These are phyloP conservation scores for Sporophila hypoxantha DNA, from an alignment of 2,113 vertebrate species.

Conservation along the genomic window DNA sequence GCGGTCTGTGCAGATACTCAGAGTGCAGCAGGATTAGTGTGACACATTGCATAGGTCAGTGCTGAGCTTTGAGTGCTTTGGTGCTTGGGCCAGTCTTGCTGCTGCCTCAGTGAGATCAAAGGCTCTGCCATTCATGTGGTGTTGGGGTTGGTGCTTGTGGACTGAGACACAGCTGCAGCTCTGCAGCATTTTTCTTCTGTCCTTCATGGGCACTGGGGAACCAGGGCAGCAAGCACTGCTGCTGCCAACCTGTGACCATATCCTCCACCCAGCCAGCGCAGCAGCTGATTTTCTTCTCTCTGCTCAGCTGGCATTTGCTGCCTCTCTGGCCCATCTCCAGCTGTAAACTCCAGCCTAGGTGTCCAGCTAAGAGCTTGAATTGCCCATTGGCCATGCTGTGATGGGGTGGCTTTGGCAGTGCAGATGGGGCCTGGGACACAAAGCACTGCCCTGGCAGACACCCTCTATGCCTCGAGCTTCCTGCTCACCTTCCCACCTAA, in stretches of 20 bases:
- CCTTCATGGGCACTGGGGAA: not conserved
- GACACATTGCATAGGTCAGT: too few species aligned
- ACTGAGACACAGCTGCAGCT: not conserved
- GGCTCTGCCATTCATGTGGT: not conserved
- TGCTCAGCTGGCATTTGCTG: not conserved
- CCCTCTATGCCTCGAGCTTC: not conserved
- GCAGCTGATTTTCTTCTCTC: not conserved
- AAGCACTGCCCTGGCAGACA: not conserved
- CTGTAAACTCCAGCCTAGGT: not conserved
- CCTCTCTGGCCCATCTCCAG: not conserved
- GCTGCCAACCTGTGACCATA: not conserved
- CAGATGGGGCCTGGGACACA: not conserved
- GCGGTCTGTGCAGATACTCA: not conserved
- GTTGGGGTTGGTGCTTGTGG: not conserved
- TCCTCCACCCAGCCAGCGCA: not conserved
- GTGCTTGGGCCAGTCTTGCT: not conserved
- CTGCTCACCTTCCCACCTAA: not conserved
- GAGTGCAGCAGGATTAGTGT: not conserved
- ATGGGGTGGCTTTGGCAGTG: accelerated
- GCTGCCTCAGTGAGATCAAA: not conserved
- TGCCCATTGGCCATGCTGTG: accelerated
- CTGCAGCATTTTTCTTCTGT: not conserved
- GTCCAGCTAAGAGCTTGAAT: not conserved
- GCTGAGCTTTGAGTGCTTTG: not conserved
- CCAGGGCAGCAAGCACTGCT: not conserved